phyloP scores from a whole-genome alignment of 1,140 invertebrate genomes.

The Apis laboriosa region DNA sequence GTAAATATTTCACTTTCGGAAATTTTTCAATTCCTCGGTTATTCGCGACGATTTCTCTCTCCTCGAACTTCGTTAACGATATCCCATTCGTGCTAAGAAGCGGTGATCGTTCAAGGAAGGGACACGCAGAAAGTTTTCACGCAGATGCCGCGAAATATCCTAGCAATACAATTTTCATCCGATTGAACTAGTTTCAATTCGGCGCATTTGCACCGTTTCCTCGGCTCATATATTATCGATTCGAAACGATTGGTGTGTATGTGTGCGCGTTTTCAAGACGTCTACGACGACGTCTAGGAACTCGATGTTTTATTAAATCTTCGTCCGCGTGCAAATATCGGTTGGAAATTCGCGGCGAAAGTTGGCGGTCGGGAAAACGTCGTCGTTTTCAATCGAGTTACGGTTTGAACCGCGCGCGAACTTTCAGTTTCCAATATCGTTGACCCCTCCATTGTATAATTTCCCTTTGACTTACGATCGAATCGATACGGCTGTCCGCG shows the following conservation, averaged over 20 bases:
- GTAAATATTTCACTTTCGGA: too few relatives aligned
- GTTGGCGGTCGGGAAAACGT: neutral
- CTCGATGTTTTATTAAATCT: conserved; percentile 11
- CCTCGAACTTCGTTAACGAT: neutral
- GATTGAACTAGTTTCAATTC: neutral
- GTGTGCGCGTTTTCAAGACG: neutral
- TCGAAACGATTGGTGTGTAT: neutral
- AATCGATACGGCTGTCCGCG: neutral
- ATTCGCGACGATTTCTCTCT: conserved; percentile 2
- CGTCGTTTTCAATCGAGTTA: neutral
- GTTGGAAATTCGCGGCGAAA: conserved; percentile 1
- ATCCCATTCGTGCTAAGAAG: neutral
- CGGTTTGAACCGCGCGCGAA: neutral
- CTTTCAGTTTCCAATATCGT: neutral
- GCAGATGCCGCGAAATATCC: conserved; percentile 22
- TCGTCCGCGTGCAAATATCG: neutral
- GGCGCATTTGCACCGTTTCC: conserved; percentile 23
- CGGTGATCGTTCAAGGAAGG: neutral
- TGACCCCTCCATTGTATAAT: conserved; percentile 11
- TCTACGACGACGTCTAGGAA: neutral
- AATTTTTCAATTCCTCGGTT: too few relatives aligned
- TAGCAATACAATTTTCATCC: conserved; percentile 23
- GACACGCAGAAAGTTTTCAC: neutral
- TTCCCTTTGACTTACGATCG: neutral
- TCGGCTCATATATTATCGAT: conserved; percentile 23